These are phyloP conservation scores for Aspidiotus rigidus DNA, from an alignment of 2,888 invertebrate species.

Conservation along the genomic window DNA sequence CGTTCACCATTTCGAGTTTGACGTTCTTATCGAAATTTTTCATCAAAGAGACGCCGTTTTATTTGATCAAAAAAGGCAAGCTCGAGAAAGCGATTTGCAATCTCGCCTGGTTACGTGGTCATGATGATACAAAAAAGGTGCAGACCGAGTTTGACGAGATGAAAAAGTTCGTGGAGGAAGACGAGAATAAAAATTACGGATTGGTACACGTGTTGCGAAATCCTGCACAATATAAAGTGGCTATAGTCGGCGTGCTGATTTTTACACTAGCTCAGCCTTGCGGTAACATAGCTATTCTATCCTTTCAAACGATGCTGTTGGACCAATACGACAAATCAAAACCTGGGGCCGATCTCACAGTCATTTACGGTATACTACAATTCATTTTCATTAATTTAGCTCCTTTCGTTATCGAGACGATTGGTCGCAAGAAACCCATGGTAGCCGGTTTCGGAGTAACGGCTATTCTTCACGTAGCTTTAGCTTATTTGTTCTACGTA, in stretches of 20 bases:
- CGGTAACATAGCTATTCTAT: slow-evolving; percentile 34
- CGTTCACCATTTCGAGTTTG: not conserved
- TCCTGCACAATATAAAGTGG: not conserved
- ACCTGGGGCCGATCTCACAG: slow-evolving; percentile 36
- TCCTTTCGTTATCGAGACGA: slow-evolving; percentile 37
- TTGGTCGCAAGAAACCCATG: slow-evolving; percentile 36
- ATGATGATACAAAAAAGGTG: not conserved
- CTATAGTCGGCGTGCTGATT: not conserved
- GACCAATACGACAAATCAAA: slow-evolving; percentile 35
- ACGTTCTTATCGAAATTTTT: not conserved
- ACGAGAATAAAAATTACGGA: not conserved
- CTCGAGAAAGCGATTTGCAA: slow-evolving; percentile 6
- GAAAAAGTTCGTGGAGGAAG: not conserved
- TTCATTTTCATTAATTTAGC: slow-evolving; percentile 37
- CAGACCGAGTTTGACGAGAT: not conserved
- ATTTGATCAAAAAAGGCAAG: slow-evolving; percentile 4
- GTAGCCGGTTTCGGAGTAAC: not conserved
- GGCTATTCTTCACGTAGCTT: not conserved
- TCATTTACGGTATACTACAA: slow-evolving; percentile 37
- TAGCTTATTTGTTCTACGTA: slow-evolving; percentile 3
- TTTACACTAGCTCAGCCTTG: not conserved
- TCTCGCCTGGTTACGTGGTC: slow-evolving; percentile 17
- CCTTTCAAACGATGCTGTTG: slow-evolving; percentile 37
- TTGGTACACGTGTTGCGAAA: not conserved
- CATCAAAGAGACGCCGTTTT: slow-evolving; percentile 10